Evolutionary conservation across 2,888 invertebrate genomes (phyloP).

Genomic region (Petrolisthes cinctipes): DNA sequence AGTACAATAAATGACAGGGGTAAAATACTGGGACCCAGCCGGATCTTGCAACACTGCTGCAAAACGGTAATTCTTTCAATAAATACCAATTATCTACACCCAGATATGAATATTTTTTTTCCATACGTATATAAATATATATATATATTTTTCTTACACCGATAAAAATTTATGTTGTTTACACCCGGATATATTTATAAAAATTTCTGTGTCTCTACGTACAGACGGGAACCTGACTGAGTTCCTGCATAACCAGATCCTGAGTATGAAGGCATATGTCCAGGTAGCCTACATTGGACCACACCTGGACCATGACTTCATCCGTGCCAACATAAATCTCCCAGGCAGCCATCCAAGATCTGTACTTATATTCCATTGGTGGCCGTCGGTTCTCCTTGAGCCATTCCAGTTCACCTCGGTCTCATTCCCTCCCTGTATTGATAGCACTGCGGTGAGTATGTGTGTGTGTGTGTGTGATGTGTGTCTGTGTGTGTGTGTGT

Average conservation of each 20-base stretch:
- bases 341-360: conserved; percentile 18
- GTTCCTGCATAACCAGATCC: conserved; percentile 52
- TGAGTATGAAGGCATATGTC: conserved; percentile 52
- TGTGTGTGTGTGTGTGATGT: no score
- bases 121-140: no score
- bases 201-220: neutral
- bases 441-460: conserved; percentile 44
- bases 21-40: no score
- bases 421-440: conserved; percentile 60
- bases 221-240: conserved; percentile 34
- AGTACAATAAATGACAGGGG: no score
- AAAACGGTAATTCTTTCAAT: no score
- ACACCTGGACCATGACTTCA: conserved; percentile 52
- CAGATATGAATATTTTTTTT: no score
- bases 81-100: no score
- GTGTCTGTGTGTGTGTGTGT: no score
- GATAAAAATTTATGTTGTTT: neutral
- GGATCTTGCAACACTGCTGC: no score
- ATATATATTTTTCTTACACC: neutral
- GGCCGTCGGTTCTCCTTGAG: conserved; percentile 55
- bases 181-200: neutral
- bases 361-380: conserved; percentile 60
- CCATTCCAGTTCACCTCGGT: conserved; percentile 58
- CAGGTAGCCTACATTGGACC: conserved; percentile 58
- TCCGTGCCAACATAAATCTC: conserved; percentile 41